phyloP scores from a whole-genome alignment of 2,113 vertebrate species.

The Neodon shergylaensis region DNA sequence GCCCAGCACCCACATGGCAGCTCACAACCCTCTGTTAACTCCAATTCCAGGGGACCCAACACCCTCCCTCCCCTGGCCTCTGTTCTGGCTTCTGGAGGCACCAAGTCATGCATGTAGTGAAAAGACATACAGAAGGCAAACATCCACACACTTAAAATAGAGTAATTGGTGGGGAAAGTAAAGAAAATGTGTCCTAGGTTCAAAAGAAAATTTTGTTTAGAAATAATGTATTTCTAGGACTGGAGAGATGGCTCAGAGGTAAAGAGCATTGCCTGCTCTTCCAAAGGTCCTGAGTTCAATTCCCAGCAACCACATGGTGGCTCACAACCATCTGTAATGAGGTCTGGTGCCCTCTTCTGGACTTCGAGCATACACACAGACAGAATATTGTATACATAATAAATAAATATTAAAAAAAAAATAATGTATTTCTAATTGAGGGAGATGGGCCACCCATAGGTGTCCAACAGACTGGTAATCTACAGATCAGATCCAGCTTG shows the following conservation, averaged over 20 bases:
- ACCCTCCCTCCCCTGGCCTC: neutral
- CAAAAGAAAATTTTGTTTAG: slow-evolving; percentile 34
- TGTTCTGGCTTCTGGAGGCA: neutral
- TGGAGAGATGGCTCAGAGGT: too few species aligned
- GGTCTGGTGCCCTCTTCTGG: too few species aligned
- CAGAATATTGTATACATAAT: too few species aligned
- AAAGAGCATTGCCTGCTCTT: too few species aligned
- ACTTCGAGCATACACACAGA: too few species aligned
- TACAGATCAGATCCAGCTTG: slow-evolving; percentile 14
- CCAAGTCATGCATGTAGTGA: neutral
- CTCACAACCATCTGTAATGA: too few species aligned
- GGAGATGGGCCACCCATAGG: neutral
- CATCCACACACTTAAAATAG: neutral
- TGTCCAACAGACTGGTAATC: neutral
- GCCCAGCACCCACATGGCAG: neutral
- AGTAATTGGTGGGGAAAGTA: neutral
- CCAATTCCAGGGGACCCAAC: neutral
- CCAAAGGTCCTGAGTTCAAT: too few species aligned
- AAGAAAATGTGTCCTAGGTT: slow-evolving; percentile 33
- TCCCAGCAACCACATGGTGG: too few species aligned
- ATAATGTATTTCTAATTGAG: slow-evolving; percentile 42
- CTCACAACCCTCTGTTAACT: neutral
- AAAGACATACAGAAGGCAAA: neutral
- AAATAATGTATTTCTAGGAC: slow-evolving; percentile 50
- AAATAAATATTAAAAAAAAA: too few species aligned